Base-by-base conservation (phyloP, 2,888 invertebrate genomes). In the Linyphia triangularis region DNA sequence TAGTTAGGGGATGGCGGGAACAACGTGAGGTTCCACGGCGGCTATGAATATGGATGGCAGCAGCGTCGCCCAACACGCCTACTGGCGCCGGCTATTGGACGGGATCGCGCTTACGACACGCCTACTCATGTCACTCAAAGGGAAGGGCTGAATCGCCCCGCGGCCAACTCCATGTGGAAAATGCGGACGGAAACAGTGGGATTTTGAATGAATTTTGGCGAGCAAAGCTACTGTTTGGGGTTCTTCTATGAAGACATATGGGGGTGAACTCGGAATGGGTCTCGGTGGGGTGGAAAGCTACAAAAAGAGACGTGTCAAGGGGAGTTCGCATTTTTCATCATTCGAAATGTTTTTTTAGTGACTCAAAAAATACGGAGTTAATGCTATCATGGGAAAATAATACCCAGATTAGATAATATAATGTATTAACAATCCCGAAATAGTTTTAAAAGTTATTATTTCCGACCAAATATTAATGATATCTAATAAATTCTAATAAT, bases 21-120 rank as follows among this genome's bases (percentile, higher is more conserved):
- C 43, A 37, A 22, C 77, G 26, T 16, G 13, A 19, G 59, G 61
- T 30, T 22, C 70, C 61, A 33, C 51, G 28, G 16, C 57, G 26
- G 26, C 83, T 33, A 89, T 89, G 89, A 85, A 89, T 89, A 89
- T 89, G 89, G 89, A 89, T 89, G 85, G 67, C 43, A 81, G 73
- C 73, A 28, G 51, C 43, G 63, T 26, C 79, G 30, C 16, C 28
- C 43, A 37, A 40, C 16, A 37, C 84, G 84, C 89, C 79, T 65
- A 65, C 70, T 30, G 70, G 24, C 65, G 19, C 26, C 51, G 63
- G 43, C 61, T 51, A 77, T 78, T 82, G 75, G 88, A 16, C 24
- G 19, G 37, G 24, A n/a, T 2, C 22, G 40, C 43, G 7, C 22
- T 4, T 7, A 26, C 26, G 43, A 10, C 77, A 67, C 85, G 77